These are phyloP conservation scores for Platycnemis pennipes DNA, from an alignment of 2,888 invertebrate genomes.

Conservation along the genomic window DNA sequence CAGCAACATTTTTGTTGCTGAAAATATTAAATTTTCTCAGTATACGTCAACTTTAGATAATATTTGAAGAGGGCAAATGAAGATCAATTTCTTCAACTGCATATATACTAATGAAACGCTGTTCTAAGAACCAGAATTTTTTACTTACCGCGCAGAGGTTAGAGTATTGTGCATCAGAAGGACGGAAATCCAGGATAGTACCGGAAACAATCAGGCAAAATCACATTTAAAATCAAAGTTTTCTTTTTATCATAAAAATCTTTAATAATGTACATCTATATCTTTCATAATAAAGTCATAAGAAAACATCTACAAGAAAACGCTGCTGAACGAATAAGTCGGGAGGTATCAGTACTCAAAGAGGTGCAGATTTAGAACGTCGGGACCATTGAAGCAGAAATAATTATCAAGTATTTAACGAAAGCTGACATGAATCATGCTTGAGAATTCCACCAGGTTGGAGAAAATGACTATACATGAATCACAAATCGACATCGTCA, in stretches of 20 bases:
- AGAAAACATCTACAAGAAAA: slow-evolving; percentile 72
- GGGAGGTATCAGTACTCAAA: slow-evolving; percentile 56
- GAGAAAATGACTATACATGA: slow-evolving; percentile 69
- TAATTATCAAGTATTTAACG: slow-evolving; percentile 62
- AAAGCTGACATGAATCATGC: slow-evolving; percentile 54
- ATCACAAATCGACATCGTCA: slow-evolving; percentile 41
- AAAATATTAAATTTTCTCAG: too few species aligned
- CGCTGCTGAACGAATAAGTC: slow-evolving; percentile 68
- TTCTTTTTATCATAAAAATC: slow-evolving; percentile 70
- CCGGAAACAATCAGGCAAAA: background rate
- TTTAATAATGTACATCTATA: slow-evolving; percentile 73
- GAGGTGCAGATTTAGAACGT: slow-evolving; percentile 42
- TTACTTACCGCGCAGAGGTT: too few species aligned
- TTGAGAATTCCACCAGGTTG: slow-evolving; percentile 61
- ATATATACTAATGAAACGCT: too few species aligned
- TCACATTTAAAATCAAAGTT: background rate
- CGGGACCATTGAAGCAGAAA: slow-evolving; percentile 53
- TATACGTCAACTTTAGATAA: too few species aligned
- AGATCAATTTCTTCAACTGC: too few species aligned
- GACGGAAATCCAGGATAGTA: background rate
- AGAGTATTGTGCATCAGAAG: too few species aligned
- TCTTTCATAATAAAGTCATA: slow-evolving; percentile 72
- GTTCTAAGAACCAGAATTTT: too few species aligned
- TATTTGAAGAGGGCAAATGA: too few species aligned
- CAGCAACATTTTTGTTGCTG: too few species aligned